phyloP scores from a whole-genome alignment of 2,797 vertebrate genomes.

The Picus viridis region DNA sequence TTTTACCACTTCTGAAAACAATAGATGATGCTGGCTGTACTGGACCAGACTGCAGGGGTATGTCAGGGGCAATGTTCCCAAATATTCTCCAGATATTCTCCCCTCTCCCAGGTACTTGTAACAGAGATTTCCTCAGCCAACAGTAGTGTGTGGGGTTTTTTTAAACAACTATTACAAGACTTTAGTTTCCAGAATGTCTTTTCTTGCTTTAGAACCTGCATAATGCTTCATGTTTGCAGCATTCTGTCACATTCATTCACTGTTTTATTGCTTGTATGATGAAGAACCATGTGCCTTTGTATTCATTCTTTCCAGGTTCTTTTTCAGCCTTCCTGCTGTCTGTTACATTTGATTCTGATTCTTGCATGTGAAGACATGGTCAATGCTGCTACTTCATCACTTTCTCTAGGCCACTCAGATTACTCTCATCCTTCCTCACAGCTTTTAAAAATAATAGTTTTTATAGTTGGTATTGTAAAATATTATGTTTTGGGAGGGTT shows the following conservation, averaged over 20 bases:
- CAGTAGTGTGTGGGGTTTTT: neutral
- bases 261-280: neutral
- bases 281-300: neutral
- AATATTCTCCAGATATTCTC: neutral
- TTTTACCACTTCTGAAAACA: neutral
- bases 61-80: neutral
- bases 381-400: neutral
- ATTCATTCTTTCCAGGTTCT: neutral
- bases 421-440: neutral
- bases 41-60: neutral
- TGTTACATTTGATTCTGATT: rapidly evolving
- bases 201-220: neutral
- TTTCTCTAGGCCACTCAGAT: neutral
- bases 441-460: neutral
- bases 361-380: neutral
- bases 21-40: neutral
- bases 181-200: neutral
- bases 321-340: neutral
- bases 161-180: neutral
- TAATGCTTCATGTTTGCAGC: neutral
- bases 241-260: neutral
- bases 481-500: rapidly evolving
- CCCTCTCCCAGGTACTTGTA: neutral
- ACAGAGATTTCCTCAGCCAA: neutral
- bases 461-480: neutral